Conservation (phyloP, 2,888 invertebrate genomes). For the Reticulitermes lucifugus region DNA sequence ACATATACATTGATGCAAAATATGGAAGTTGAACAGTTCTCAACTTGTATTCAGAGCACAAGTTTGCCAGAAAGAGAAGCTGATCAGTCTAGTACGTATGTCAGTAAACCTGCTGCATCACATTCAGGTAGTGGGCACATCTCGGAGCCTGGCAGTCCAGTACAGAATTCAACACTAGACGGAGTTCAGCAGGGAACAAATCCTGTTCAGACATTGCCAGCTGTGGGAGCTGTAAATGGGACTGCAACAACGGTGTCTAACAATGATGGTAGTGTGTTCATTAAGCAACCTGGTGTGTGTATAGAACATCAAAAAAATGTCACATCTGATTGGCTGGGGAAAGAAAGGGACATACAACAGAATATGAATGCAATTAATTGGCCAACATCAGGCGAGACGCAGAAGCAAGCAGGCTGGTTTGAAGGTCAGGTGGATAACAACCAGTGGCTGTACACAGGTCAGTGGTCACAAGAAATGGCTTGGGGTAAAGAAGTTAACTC, state of each 20-base stretch:
- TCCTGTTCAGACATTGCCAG: neutral
- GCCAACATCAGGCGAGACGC: neutral
- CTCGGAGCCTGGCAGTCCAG: neutral
- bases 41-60: neutral
- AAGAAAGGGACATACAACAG: neutral
- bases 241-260: too few species aligned
- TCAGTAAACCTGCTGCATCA: neutral
- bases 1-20: neutral
- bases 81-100: neutral
- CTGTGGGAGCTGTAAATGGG: too few species aligned
- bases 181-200: neutral
- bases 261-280: neutral
- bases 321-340: neutral
- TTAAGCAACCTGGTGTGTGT: neutral
- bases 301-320: neutral
- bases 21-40: neutral
- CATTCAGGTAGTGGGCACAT: neutral
- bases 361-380: neutral
- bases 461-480: constrained; percentile 15
- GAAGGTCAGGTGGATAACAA: neutral
- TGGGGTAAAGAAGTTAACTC: neutral
- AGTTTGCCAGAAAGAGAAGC: neutral
- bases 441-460: neutral
- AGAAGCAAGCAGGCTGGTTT: constrained; percentile 4
- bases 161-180: neutral